These are phyloP conservation scores for Guaruba guarouba DNA, from an alignment of 2,113 vertebrate species.

Conservation along the genomic window DNA sequence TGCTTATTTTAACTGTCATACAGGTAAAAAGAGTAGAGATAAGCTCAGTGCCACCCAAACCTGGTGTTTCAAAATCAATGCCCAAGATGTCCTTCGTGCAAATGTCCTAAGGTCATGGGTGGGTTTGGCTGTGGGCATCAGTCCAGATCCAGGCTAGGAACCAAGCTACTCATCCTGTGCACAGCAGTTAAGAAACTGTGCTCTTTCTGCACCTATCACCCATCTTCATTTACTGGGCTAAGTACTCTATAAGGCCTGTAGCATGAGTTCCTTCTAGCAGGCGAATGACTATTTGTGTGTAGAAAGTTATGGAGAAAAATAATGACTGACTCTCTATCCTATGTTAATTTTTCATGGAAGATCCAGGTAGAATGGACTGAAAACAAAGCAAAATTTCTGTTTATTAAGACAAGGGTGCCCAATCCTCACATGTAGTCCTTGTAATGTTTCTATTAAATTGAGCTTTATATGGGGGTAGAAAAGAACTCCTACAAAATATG, in stretches of 20 bases:
- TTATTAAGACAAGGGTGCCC: background rate
- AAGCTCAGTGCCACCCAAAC: background rate
- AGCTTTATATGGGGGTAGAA: constrained; percentile 61
- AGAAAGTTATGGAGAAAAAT: background rate
- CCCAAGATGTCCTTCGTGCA: background rate
- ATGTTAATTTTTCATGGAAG: background rate
- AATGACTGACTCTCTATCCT: background rate
- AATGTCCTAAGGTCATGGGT: background rate
- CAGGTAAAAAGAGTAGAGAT: background rate
- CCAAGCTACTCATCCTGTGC: background rate
- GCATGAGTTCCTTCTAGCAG: background rate
- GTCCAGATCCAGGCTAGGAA: background rate
- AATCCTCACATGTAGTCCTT: constrained; percentile 14
- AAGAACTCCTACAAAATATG: constrained; percentile 71
- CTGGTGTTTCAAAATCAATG: background rate
- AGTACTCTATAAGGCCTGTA: background rate
- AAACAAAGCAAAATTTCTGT: constrained; percentile 19
- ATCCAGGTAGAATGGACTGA: background rate
- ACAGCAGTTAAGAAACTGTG: background rate
- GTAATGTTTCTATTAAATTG: constrained; percentile 61
- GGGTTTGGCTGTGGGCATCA: background rate
- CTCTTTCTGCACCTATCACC: background rate
- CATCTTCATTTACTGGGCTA: background rate
- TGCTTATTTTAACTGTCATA: background rate
- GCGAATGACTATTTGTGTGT: background rate